Evolutionary conservation across 2,113 vertebrate genomes (phyloP), one percentile per base, ranked within the genome.

Genomic region (Hemicordylus capensis): DNA sequence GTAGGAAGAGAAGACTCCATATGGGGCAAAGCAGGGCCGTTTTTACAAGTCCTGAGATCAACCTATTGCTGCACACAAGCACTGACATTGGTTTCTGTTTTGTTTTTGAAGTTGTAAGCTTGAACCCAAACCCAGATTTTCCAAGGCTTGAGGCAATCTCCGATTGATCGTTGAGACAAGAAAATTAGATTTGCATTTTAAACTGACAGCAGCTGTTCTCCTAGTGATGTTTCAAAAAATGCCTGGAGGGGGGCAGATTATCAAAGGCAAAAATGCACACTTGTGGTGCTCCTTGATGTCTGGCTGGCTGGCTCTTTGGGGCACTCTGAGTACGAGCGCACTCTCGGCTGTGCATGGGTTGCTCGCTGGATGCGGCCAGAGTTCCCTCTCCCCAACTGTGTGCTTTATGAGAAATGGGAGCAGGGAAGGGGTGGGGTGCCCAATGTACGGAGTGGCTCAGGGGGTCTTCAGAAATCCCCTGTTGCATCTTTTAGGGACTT

Each of bases 131-230:
- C 82, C 26, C 51, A 39, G 9, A 4, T 56, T 83, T 76, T 63
- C 82, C 48, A 39, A 56, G 39, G 56, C 81, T 83, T 19, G 20
- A 76, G 61, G 82, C 73, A 56, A 56, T 64, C 61, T 67, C 34
- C 3, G 46, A 66, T 51, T 76, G 73, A 76, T 76, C 31, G 8
- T 31, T 66, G 61, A 84, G 73, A 76, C 61, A 56, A 67, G 73
- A 76, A 76, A 84, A 84, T 84, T 76, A 84, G 76, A 84, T 84
- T 84, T 84, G 82, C 73, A 84, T 84, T 84, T 84, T 76, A 84
- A 84, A 84, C 82, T 76, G 82, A 76, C 82, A 84, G 82, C 82
- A 84, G 82, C 82, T 84, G 82, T 84, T 76, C 73, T 31, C 42
- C 59, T 67, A 28, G 34, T 66, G 76, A 67, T 56, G 82, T 54